Evolutionary conservation across 2,888 invertebrate genomes (phyloP).

Genomic region (Caprella mutica): DNA sequence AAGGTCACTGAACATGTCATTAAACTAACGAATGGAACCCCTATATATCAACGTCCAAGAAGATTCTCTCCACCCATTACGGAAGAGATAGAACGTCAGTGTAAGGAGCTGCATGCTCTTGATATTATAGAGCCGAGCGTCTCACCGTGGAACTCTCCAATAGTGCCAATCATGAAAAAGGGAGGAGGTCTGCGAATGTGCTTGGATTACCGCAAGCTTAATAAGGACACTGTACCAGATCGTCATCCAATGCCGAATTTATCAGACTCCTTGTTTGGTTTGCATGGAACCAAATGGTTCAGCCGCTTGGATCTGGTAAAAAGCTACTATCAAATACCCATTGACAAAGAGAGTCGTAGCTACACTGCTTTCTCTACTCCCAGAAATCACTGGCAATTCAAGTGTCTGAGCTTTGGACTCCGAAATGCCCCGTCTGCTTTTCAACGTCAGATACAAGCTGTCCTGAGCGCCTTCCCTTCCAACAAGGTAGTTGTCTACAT

Average conservation of each 20-base stretch:
- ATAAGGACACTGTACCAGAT: too few species aligned
- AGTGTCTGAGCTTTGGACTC: not conserved
- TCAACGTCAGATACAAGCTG: not conserved
- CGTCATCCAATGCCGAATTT: not conserved
- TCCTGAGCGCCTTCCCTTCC: not conserved
- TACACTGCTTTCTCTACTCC: conserved; percentile 1
- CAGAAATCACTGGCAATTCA: not conserved
- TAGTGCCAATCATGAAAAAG: too few species aligned
- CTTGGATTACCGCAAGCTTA: too few species aligned
- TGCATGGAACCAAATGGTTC: conserved; percentile 2
- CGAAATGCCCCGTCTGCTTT: conserved; percentile 3
- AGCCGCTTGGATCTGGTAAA: not conserved
- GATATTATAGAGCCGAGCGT: too few species aligned
- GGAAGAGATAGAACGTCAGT: too few species aligned
- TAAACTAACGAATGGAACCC: too few species aligned
- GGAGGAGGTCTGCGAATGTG: too few species aligned
- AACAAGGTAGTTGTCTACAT: not conserved
- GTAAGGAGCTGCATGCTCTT: too few species aligned
- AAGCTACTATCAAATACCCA: not conserved
- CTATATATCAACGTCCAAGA: too few species aligned
- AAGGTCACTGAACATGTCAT: too few species aligned
- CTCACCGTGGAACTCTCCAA: too few species aligned
- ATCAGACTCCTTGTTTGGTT: conserved; percentile 1
- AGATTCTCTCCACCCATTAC: too few species aligned
- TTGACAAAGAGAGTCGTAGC: not conserved